Evolutionary conservation across 2,888 invertebrate species (phyloP).

Genomic region (Homarus gammarus): DNA sequence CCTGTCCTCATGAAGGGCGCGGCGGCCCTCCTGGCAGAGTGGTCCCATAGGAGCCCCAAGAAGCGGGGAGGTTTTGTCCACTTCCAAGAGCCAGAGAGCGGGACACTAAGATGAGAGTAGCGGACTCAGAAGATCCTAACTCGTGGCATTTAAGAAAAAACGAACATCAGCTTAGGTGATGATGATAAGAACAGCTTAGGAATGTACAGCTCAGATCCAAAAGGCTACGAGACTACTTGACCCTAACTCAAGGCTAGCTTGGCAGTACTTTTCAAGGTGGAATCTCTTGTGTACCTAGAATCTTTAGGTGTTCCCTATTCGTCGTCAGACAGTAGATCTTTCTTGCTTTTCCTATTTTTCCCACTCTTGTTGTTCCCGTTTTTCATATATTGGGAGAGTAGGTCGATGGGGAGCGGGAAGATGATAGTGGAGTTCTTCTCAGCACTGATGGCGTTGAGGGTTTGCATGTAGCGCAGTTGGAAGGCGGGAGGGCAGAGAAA

Average conservation of each 20-base stretch:
- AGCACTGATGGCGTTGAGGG: slow-evolving; percentile 81
- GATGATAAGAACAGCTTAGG: slow-evolving; percentile 20
- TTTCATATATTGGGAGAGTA: slow-evolving; percentile 77
- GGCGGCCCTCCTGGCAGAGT: background rate
- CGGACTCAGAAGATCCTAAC: slow-evolving; percentile 19
- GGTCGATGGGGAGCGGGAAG: slow-evolving; percentile 82
- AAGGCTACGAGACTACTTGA: slow-evolving; percentile 50
- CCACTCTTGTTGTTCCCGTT: slow-evolving; percentile 40
- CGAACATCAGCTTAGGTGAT: slow-evolving; percentile 5
- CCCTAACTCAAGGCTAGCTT: slow-evolving; percentile 70
- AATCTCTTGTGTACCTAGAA: slow-evolving; percentile 68
- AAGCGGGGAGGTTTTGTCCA: too few relatives aligned
- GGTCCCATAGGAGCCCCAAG: background rate
- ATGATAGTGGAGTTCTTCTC: slow-evolving; percentile 82
- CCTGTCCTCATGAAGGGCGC: background rate
- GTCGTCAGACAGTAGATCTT: slow-evolving; percentile 65
- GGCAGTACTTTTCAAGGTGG: slow-evolving; percentile 69
- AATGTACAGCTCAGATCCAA: slow-evolving; percentile 61
- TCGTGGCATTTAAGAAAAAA: slow-evolving; percentile 19
- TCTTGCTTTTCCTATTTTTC: slow-evolving; percentile 57
- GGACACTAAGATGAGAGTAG: slow-evolving; percentile 8
- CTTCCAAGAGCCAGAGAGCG: background rate
- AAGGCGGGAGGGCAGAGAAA: slow-evolving; percentile 2
- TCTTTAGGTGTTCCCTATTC: slow-evolving; percentile 60
- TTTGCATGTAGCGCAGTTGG: slow-evolving; percentile 81